Evolutionary conservation across 1,140 invertebrate genomes (phyloP), one percentile per base, ranked within the genome.

Genomic region (Ceratitis capitata): DNA sequence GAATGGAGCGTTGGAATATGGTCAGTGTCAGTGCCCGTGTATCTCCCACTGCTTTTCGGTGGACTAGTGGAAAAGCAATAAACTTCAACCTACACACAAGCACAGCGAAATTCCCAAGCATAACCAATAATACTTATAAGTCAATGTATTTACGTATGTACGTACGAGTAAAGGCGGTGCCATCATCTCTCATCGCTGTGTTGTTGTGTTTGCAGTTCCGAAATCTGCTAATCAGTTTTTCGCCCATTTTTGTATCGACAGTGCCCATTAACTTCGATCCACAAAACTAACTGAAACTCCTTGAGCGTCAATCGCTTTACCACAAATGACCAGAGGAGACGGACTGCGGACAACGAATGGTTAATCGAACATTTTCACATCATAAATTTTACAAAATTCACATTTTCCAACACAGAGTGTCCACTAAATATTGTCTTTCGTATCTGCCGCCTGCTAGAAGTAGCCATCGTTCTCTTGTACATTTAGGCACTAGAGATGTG

Each of bases 221-320:
- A 78, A 45, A 32, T 19, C 69, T 78, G 69, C 69, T 78, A 78
- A 78, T 45, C 69, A 78, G 29, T 78, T 78, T 78, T 78, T 78
- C 69, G 69, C 39, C 69, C 69, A 78, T 56, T 56, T 56, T 56
- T 56, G 51, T 56, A 56, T 78, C 69, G 69, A 32, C 69, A 78
- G 69, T 19, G 69, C 69, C n/a, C 69, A 78, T 45, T 78, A 78
- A 78, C 69, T 42, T 35, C 19, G 69, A 78, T 39, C 69, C 19
- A 78, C 69, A 78, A 45, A 78, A 78, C 69, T 78, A 78, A 78
- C 39, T 78, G 45, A 78, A 78, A 7, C 39, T 78, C 69, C 39
- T 45, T 45, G 39, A 78, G 69, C 69, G 35, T 42, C 69, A 45
- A 78, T 39, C 64, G 5, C 2, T n/a, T n/a, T 1, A 19, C 64